Evolutionary conservation across 1,140 invertebrate genomes (phyloP), one percentile per base, ranked within the genome.

Genomic region (Ceratitis capitata): DNA sequence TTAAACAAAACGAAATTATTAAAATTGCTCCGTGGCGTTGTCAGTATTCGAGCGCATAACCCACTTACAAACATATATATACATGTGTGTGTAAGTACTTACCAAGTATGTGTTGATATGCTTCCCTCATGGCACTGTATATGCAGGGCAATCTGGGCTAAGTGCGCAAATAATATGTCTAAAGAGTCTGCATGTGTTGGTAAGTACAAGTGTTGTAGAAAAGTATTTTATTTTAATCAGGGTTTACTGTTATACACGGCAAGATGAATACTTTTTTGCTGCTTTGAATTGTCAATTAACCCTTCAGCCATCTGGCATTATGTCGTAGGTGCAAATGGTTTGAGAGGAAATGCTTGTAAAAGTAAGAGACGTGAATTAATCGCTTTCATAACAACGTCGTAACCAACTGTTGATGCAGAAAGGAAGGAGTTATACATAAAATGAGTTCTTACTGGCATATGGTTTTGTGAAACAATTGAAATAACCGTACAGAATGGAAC

Each of bases 1-100:
- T 89, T 89, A 88, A 89, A 89, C 89, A 89, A 89, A 89, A 89
- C 84, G 89, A 89, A 89, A 89, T 89, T 89, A 89, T 89, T 88
- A 89, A 89, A 89, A 89, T 87, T 89, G 89, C 89, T 89, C 87
- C 88, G 86, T 88, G 85, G 87, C 85, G 74, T 69, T 64, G 64
- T 29, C 64, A 69, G 26, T 56, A 26, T 26, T 47, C 39, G 14
- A n/a, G 35, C 14, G 16, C 16, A 35, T 84, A n/a, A n/a, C n/a
- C n/a, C n/a, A n/a, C n/a, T n/a, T n/a, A n/a, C n/a, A 51, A 29
- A 86, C 51, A 23, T 85, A 86, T 78, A 69, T 86, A 84, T 53
- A 78, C 87, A 69, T 58, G 85, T 85, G 69, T 78, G 84, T 56
- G 83, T 58, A 26, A 26, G 10, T 9, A 58, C 3, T 6, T 32